Evolutionary conservation across 1,140 invertebrate species (phyloP).

Genomic region (Ceratina calcarata): DNA sequence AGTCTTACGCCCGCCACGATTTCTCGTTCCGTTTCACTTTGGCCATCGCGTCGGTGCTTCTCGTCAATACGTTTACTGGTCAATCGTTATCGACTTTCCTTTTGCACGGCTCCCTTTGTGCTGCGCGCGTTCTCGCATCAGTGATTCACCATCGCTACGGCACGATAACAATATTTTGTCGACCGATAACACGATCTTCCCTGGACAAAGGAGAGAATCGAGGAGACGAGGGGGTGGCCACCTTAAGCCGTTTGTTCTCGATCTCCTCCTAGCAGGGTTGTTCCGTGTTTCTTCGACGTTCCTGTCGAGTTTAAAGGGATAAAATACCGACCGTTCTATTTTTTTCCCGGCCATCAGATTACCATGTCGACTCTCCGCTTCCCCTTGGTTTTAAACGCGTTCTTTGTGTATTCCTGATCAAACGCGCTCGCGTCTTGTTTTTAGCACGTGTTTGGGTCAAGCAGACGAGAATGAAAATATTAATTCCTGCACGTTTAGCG

Average conservation of each 20-base stretch:
- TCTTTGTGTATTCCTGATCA: background rate
- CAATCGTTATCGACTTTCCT: slow-evolving; percentile 63
- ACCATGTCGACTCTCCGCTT: slow-evolving; percentile 26
- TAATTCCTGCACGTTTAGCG: too few species aligned
- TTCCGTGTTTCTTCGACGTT: slow-evolving; percentile 45
- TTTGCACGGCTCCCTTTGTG: slow-evolving; percentile 60
- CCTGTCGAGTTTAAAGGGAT: slow-evolving; percentile 43
- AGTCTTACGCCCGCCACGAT: slow-evolving; percentile 41
- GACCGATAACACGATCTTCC: slow-evolving; percentile 65
- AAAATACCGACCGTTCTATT: slow-evolving; percentile 36
- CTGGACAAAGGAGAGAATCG: slow-evolving; percentile 53
- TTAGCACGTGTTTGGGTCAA: background rate
- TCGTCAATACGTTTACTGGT: slow-evolving; percentile 57
- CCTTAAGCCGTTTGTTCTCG: slow-evolving; percentile 58
- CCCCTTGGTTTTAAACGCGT: background rate
- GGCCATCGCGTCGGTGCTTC: slow-evolving; percentile 38
- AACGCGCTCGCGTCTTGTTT: background rate
- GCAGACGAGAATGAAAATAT: too few species aligned
- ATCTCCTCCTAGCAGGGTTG: slow-evolving; percentile 25
- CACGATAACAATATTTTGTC: slow-evolving; percentile 67
- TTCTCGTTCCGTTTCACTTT: slow-evolving; percentile 31
- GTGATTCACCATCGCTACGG: slow-evolving; percentile 63
- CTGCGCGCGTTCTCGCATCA: slow-evolving; percentile 56
- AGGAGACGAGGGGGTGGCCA: slow-evolving; percentile 15
- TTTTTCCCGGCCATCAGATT: slow-evolving; percentile 20